Base-by-base conservation (phyloP, 2,888 invertebrate species). In the Nezara viridula region DNA sequence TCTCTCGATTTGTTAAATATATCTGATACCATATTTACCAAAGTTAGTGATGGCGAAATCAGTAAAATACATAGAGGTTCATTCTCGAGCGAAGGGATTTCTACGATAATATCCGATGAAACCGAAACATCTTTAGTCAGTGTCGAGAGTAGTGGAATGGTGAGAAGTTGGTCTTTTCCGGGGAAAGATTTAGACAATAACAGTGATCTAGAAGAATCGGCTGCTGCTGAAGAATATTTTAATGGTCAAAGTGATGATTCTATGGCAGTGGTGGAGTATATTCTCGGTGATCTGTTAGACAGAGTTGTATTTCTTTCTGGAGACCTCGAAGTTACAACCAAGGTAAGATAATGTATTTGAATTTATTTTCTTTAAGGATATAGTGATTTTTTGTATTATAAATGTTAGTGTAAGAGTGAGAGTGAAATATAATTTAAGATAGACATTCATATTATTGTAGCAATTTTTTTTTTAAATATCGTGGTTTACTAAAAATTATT, bases 151-250 rank as follows among this genome's bases (percentile, higher is more conserved):
- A 90, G 85, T 92, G 16, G 90, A 92, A 93, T 91, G 92, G 94
- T 93, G 92, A 94, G 92, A 91, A 94, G 92, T 92, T 94, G 94
- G 94, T 94, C 94, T 0, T 93, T 93, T 92, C 93, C 93, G 27
- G 93, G 93, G 24, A 93, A 93, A 89, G 94, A 94, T 90, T 92
- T 93, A 21, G 87, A 89, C 49, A 90, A 90, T 37, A 89, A 85
- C n/a, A 90, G 90, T 88, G 90, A 90, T 24, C 90, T 93, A 4
- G 95, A 95, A 91, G 93, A 95, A 24, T 94, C 95, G 89, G 95
- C 95, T 0, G 93, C 95, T 0, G 95, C 95, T 0, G 96, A 96
- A 91, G 96, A 96, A 90, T 96, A 95, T 91, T 96, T 96, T 91
- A 94, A 94, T 91, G 90, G 90, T 21, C 89, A 89, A 14, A 88